phyloP scores from a whole-genome alignment of 64 coral and sea anemone species.

The Montipora capricornis region DNA sequence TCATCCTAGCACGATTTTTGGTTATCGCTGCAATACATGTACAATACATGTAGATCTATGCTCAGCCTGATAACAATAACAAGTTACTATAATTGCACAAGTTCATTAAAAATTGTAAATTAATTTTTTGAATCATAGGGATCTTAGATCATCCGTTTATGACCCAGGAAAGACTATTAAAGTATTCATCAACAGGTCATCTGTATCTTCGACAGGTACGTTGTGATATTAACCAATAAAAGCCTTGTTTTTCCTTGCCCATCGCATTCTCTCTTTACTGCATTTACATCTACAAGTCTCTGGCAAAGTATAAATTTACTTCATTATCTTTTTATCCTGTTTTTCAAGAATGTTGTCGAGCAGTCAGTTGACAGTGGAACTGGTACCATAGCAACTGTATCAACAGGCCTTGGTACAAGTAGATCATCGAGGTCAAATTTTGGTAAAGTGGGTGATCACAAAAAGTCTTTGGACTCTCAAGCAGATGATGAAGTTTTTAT shows the following conservation, averaged over 20 bases:
- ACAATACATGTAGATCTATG: too few species aligned
- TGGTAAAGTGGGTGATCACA: neutral
- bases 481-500: neutral
- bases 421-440: conserved; percentile 66
- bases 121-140: conserved; percentile 40
- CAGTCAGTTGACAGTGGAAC: conserved; percentile 94
- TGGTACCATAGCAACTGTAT: conserved; percentile 97
- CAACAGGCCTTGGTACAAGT: conserved; percentile 54
- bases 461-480: conserved; percentile 20
- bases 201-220: conserved; percentile 53
- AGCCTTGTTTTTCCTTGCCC: too few species aligned
- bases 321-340: neutral
- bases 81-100: too few species aligned
- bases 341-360: conserved; percentile 48
- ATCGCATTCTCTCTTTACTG: too few species aligned
- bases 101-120: neutral
- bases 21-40: too few species aligned
- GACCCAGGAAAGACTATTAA: conserved; percentile 71
- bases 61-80: too few species aligned
- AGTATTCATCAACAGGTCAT: conserved; percentile 62
- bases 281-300: too few species aligned
- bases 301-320: too few species aligned
- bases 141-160: conserved; percentile 99
- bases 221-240: too few species aligned
- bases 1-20: too few species aligned